A percentile compares a stretch with the other conserved stretches of the same genome.
Evolutionary conservation across 2,113 vertebrate species (phyloP).

Genomic region (Corythoichthys intestinalis): DNA sequence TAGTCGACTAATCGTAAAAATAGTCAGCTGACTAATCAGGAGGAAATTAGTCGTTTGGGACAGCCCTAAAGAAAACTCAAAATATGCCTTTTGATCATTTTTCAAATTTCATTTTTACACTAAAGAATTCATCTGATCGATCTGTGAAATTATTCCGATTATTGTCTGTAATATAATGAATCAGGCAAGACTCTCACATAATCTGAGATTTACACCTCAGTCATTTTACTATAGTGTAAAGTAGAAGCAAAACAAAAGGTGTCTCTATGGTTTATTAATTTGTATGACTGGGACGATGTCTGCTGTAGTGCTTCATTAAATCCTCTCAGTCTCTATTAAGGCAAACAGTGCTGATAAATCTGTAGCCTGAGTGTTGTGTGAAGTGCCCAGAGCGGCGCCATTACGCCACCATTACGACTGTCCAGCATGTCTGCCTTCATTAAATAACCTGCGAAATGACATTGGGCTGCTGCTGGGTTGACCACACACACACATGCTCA

Average conservation of each 20-base stretch:
- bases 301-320: neutral
- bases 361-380: neutral
- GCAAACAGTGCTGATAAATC: constrained; percentile 2
- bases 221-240: neutral
- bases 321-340: constrained; percentile 1
- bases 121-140: no score
- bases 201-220: neutral
- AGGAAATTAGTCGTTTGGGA: no score
- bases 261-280: neutral
- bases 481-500: neutral
- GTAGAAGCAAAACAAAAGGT: neutral
- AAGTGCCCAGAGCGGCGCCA: neutral
- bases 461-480: neutral
- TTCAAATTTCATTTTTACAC: no score
- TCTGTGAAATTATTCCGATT: neutral
- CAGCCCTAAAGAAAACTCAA: no score
- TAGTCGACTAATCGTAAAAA: no score
- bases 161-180: neutral
- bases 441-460: constrained; percentile 4
- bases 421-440: constrained; percentile 4
- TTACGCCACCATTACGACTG: neutral
- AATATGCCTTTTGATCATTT: no score
- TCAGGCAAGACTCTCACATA: neutral
- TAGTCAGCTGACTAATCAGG: no score
- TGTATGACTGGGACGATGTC: neutral